Percentiles rank a stretch among this genome's conserved stretches.
Conservation (phyloP, 2,797 vertebrate species). For the Pangasius mekongensis region DNA sequence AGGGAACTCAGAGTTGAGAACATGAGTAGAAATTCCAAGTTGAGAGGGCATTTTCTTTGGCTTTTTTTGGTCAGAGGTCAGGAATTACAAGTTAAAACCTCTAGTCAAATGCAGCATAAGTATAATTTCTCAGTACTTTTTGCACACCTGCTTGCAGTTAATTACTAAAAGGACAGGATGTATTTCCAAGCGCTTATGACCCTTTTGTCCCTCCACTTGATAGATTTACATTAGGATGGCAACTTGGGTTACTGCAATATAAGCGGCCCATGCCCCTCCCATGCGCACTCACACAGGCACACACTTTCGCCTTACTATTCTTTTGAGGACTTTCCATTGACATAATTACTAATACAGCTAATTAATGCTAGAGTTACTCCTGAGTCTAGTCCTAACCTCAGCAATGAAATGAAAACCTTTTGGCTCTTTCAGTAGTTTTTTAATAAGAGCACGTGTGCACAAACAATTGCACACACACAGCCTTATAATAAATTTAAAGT, state of each 20-base stretch:
- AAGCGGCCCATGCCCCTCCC: slow-evolving; percentile 70
- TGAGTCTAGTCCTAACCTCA: not conserved
- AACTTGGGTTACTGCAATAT: slow-evolving; percentile 73
- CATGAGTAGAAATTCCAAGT: not conserved
- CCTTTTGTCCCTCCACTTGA: not conserved
- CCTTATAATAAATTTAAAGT: not conserved
- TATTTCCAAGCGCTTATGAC: not conserved
- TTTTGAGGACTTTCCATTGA: not conserved
- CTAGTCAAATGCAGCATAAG: not conserved
- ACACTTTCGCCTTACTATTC: too few species aligned
- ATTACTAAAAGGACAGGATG: not conserved
- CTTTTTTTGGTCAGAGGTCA: not conserved
- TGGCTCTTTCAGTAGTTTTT: too few species aligned
- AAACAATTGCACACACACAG: not conserved
- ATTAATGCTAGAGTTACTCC: not conserved
- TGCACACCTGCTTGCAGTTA: not conserved
- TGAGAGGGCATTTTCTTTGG: not conserved
- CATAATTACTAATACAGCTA: not conserved
- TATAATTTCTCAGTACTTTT: not conserved
- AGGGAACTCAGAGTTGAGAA: not conserved
- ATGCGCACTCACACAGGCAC: slow-evolving; percentile 44
- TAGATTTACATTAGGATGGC: not conserved
- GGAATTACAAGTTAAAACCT: not conserved
- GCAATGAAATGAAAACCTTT: too few species aligned
- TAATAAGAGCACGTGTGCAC: too few species aligned